Evolutionary conservation across 2,797 vertebrate species (phyloP), one percentile per base, ranked within the genome.

Genomic region (Dallia pectoralis): DNA sequence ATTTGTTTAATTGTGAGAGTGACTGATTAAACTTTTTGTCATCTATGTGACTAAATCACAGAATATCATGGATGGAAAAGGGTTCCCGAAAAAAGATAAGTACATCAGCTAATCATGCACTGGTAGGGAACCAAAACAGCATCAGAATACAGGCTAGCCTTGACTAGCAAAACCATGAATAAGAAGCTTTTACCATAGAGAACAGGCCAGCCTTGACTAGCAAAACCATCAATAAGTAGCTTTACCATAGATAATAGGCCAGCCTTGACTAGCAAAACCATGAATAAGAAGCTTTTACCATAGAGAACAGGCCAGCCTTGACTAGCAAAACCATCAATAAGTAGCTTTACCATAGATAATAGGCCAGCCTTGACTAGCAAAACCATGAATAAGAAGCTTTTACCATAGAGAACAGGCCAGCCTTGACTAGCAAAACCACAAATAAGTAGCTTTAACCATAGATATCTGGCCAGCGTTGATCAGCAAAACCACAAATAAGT

Each of bases 11-110:
- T 27, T 59, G 81, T 78, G 73, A 73, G 81, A 69, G 71, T 71
- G 76, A 73, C 78, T 73, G 79, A 77, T 80, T 59, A 80, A 82
- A 80, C 79, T 85, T 71, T 81, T 71, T 77, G 72, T 79, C 77
- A 87, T 84, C 80, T 77, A 87, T 84, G 81, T 76, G 78, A 79
- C 70, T 72, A 74, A 89, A 89, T 89, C 90, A 92, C 89, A 86
- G 83, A 84, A 86, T 85, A 85, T 90, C 77, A 87, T 78, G 77
- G 84, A 84, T 81, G 70, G 77, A 79, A 76, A 80, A 70, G 81
- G 79, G 70, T 79, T 84, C 79, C 79, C 77, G 51, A 77, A 82
- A 85, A 85, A 22, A 59, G 53, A 27, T 81, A 79, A 74, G 49
- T 80, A 82, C 87, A 85, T 82, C 40, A 68, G 53, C 11, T 11